Evolutionary conservation across 2,113 vertebrate genomes (phyloP).

Genomic region (Otocyon megalotis): DNA sequence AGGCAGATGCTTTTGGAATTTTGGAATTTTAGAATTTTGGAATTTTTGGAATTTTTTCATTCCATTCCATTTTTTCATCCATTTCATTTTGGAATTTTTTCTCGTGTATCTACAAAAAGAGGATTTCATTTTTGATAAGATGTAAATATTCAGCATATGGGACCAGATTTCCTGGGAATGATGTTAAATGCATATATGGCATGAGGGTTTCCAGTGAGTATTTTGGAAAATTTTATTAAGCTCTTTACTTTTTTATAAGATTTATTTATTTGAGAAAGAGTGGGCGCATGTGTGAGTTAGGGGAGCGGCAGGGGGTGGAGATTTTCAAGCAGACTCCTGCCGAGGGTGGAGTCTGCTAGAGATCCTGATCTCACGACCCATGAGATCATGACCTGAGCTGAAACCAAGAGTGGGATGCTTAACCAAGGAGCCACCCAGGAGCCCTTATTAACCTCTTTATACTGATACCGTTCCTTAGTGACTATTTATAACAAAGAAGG

Average conservation of each 20-base stretch:
- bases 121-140: not conserved
- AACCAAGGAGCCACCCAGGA: not conserved
- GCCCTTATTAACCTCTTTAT: not conserved
- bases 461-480: not conserved
- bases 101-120: not conserved
- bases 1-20: too few relatives aligned
- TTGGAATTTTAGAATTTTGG: too few relatives aligned
- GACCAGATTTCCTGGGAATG: not conserved
- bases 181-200: not conserved
- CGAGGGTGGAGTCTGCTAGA: not conserved
- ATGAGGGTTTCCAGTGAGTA: not conserved
- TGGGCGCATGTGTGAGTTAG: not conserved
- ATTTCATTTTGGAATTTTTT: not conserved
- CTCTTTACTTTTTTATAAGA: not conserved
- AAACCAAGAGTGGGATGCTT: not conserved
- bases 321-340: not conserved
- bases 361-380: not conserved
- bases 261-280: not conserved
- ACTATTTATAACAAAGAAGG: not conserved
- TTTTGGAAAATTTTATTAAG: not conserved
- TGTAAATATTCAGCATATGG: not conserved
- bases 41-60: too few relatives aligned
- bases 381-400: not conserved
- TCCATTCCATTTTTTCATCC: too few relatives aligned
- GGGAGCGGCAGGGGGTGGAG: not conserved